Percentiles rank a stretch among this genome's conserved stretches.
These are phyloP conservation scores for Megalops cyprinoides DNA, from an alignment of 2,797 vertebrate species.

Conservation along the genomic window DNA sequence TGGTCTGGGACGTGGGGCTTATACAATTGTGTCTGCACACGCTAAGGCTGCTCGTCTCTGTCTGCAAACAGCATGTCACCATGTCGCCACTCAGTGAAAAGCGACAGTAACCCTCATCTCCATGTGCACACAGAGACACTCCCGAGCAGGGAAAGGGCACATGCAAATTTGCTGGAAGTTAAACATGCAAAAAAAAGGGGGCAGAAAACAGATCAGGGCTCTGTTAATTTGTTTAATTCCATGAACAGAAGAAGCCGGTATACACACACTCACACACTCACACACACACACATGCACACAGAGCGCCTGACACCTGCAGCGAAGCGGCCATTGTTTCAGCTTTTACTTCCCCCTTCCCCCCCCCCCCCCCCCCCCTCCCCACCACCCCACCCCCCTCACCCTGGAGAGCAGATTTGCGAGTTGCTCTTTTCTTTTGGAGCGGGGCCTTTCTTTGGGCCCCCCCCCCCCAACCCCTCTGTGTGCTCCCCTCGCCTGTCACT, in stretches of 20 bases:
- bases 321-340: conserved; percentile 70
- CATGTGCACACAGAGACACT: conserved; percentile 38
- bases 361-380: conserved; percentile 38
- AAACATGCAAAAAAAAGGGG: conserved; percentile 61
- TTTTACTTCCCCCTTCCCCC: neutral
- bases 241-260: conserved; percentile 17
- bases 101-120: conserved; percentile 40
- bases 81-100: conserved; percentile 41
- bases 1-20: neutral
- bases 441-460: conserved; percentile 45
- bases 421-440: conserved; percentile 63
- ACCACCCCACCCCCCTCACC: conserved; percentile 47
- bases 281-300: conserved; percentile 58
- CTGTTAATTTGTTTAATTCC: conserved; percentile 68
- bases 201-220: conserved; percentile 75
- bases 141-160: conserved; percentile 67
- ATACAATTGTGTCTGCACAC: neutral
- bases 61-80: conserved; percentile 27
- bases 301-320: conserved; percentile 76
- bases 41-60: neutral
- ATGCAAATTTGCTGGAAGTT: conserved; percentile 77
- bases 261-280: conserved; percentile 30
- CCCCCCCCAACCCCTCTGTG: conserved; percentile 33
- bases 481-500: conserved; percentile 77
- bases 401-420: conserved; percentile 50